Base-by-base conservation (phyloP, 1,140 invertebrate genomes). In the Meloidogyne exigua region DNA sequence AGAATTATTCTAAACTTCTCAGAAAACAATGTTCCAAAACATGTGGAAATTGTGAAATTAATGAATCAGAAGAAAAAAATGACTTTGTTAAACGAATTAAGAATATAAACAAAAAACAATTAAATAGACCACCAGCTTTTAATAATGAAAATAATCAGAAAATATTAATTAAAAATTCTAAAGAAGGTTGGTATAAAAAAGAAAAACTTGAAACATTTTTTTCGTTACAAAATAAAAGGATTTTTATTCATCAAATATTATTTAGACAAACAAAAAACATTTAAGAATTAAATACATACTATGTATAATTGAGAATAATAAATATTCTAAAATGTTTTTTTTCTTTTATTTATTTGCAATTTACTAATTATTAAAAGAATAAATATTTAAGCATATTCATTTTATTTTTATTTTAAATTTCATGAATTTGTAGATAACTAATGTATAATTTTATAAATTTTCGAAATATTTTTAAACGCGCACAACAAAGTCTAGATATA, bases 1-100 rank as follows among this genome's bases (percentile, higher is more conserved):
- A 72, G 71, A 72, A 44, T 28, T 72, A 72, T 32, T 25, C 71
- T 28, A 36, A 72, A 18, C 64, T 72, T 57, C 26, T 72, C 42
- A 44, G 28, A 21, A 64, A 62, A 28, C 57, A 72, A 62, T 72
- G 71, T 28, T 13, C 71, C 18, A 44, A 57, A 44, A 72, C 71
- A 23, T 72, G 71, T 63, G 49, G 49, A 7, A 36, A 72, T 32
- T 72, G 71, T 28, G 1, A 12, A n/a, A 9, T 23, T 11, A 42
- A n/a, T 62, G 32, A 72, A 12, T 57, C n/a, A 28, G 49, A 39
- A 12, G 26, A 32, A 23, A 64, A 42, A 36, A 12, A 11, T 1
- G 26, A 26, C 3, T 36, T 69, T 69, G 11, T 32, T 32, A 39
- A 36, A 32, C 1, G 12, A n/a, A 69, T 21, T 39, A 28, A 12